phyloP scores from a whole-genome alignment of 53 echinoderm and acorn worm genomes.

The Pentamera pediparva region DNA sequence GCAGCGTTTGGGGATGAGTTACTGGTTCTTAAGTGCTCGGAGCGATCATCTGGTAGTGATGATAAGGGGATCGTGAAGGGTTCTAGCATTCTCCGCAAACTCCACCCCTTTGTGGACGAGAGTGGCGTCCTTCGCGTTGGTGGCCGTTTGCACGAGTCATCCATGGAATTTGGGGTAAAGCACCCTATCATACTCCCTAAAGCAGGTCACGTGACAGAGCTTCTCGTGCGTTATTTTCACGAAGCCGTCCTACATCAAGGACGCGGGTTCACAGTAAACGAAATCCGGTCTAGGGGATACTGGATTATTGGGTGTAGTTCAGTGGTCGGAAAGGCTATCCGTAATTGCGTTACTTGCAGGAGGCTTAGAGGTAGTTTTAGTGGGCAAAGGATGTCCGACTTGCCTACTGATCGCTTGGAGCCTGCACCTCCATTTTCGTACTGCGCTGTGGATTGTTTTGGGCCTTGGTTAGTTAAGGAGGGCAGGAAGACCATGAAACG shows the following conservation, averaged over 20 bases:
- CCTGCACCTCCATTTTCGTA: slow-evolving; percentile 44
- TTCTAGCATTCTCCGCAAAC: neutral
- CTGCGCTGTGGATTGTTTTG: slow-evolving; percentile 43
- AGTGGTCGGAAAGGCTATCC: neutral
- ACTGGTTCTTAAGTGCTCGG: neutral
- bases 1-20: neutral
- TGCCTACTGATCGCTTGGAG: slow-evolving; percentile 27
- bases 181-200: slow-evolving; percentile 5
- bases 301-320: slow-evolving; percentile 9
- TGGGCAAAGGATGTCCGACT: slow-evolving; percentile 14
- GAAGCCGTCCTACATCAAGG: slow-evolving; percentile 23
- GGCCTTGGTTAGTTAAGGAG: slow-evolving; percentile 38
- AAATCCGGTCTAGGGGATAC: neutral
- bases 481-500: slow-evolving; percentile 20
- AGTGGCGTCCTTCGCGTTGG: neutral
- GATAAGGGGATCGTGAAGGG: neutral
- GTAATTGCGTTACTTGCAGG: slow-evolving; percentile 5
- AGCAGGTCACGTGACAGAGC: slow-evolving; percentile 4
- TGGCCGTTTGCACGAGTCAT: slow-evolving; percentile 19
- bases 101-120: neutral
- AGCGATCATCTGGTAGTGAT: neutral
- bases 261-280: slow-evolving; percentile 19
- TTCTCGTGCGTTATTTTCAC: slow-evolving; percentile 4
- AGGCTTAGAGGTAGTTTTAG: neutral
- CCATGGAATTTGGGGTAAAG: slow-evolving; percentile 7